Conservation (phyloP, 2,113 vertebrate species). For the Thalassoma bifasciatum region DNA sequence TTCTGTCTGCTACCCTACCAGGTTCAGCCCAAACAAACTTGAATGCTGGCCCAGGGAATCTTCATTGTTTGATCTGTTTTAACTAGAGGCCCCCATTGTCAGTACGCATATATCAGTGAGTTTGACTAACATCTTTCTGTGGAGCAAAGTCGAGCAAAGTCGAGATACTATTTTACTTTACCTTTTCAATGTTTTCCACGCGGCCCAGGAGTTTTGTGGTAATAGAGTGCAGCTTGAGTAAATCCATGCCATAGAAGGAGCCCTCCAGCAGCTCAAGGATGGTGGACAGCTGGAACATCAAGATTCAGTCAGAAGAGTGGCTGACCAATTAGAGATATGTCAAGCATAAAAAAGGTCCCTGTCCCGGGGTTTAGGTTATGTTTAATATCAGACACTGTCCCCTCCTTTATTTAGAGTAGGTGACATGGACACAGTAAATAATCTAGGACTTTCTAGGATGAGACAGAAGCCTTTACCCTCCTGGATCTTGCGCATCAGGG, state of each 20-base stretch:
- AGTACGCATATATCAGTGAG: background rate
- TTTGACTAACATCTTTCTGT: background rate
- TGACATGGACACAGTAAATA: slow-evolving; percentile 11
- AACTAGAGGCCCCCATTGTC: background rate
- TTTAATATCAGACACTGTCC: background rate
- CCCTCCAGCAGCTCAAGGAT: slow-evolving; percentile 94
- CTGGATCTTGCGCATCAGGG: background rate
- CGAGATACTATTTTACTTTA: slow-evolving; percentile 49
- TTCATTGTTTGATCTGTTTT: background rate
- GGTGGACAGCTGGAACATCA: slow-evolving; percentile 87
- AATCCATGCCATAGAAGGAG: slow-evolving; percentile 93
- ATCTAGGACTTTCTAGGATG: slow-evolving; percentile 12
- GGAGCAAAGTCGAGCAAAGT: background rate
- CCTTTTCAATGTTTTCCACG: slow-evolving; percentile 92
- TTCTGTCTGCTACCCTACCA: background rate
- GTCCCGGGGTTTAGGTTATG: background rate
- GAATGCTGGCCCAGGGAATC: background rate
- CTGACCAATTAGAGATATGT: slow-evolving; percentile 27
- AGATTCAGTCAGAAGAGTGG: slow-evolving; percentile 57
- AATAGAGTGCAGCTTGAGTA: slow-evolving; percentile 92
- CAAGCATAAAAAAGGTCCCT: slow-evolving; percentile 15
- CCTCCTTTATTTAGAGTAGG: background rate
- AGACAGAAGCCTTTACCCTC: background rate
- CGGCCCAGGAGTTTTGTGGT: slow-evolving; percentile 90
- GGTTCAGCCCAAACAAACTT: slow-evolving; percentile 12